Percentiles rank a stretch among this genome's conserved stretches.
phyloP scores from a whole-genome alignment of 2,797 vertebrate genomes.

The Simalia tracyae region DNA sequence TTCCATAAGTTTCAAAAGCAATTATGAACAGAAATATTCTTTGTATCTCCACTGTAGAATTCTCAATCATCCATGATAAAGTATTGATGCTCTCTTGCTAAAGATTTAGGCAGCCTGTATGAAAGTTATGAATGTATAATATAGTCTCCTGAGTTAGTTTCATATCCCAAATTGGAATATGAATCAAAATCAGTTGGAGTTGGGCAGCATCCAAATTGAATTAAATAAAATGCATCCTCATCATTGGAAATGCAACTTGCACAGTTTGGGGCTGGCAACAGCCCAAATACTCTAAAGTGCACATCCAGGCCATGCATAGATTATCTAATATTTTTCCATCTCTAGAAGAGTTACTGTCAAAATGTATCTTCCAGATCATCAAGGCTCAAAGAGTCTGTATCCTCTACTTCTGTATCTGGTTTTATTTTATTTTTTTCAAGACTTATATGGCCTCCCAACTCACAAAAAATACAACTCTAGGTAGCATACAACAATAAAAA shows the following conservation, averaged over 20 bases:
- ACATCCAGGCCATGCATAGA: neutral
- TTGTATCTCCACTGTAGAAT: neutral
- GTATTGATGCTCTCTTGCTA: neutral
- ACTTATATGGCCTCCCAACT: neutral
- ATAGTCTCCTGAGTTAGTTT: neutral
- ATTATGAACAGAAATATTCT: conserved; percentile 15
- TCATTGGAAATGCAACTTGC: neutral
- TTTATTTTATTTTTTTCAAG: neutral
- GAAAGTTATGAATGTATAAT: neutral
- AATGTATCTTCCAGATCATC: neutral
- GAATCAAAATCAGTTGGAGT: neutral
- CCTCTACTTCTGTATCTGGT: neutral
- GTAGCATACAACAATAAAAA: neutral
- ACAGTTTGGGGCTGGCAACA: neutral
- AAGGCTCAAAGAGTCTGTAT: neutral
- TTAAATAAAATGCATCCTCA: neutral
- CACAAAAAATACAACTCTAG: neutral
- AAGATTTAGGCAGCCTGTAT: neutral
- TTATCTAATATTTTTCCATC: conserved; percentile 5
- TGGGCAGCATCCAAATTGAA: neutral
- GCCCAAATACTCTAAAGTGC: neutral
- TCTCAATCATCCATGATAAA: neutral
- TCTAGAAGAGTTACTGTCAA: neutral
- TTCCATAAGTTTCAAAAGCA: neutral
- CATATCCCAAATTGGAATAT: neutral